phyloP scores from a whole-genome alignment of 2,113 vertebrate genomes.

The Aix galericulata region DNA sequence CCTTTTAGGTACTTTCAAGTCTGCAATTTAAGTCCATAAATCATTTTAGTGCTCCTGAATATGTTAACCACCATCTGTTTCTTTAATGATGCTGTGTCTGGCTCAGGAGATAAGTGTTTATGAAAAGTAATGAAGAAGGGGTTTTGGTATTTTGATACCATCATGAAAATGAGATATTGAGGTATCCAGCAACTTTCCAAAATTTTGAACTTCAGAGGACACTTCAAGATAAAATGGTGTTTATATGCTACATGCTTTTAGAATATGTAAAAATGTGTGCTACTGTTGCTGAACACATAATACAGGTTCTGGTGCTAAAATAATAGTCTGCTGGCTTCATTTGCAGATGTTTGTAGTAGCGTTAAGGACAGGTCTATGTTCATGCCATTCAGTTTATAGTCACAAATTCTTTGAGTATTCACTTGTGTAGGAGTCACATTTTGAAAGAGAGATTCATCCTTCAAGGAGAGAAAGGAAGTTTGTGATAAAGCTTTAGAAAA shows the following conservation, averaged over 20 bases:
- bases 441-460: background rate
- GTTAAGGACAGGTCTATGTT: background rate
- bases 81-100: conserved; percentile 8
- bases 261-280: background rate
- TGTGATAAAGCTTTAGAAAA: background rate
- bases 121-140: background rate
- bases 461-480: background rate
- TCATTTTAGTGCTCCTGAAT: conserved; percentile 11
- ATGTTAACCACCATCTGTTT: conserved; percentile 34
- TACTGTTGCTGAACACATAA: background rate
- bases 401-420: background rate
- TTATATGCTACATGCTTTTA: background rate
- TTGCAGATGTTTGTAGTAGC: background rate
- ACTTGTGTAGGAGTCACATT: background rate
- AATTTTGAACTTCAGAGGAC: background rate
- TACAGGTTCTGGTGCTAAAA: background rate
- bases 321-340: background rate
- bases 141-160: background rate
- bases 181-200: background rate
- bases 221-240: background rate
- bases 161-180: background rate
- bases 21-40: background rate
- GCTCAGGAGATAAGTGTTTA: background rate
- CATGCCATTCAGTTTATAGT: background rate
- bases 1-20: conserved; percentile 1